Base-by-base conservation (phyloP, 2,113 vertebrate genomes). In the Microcebus jonahi region DNA sequence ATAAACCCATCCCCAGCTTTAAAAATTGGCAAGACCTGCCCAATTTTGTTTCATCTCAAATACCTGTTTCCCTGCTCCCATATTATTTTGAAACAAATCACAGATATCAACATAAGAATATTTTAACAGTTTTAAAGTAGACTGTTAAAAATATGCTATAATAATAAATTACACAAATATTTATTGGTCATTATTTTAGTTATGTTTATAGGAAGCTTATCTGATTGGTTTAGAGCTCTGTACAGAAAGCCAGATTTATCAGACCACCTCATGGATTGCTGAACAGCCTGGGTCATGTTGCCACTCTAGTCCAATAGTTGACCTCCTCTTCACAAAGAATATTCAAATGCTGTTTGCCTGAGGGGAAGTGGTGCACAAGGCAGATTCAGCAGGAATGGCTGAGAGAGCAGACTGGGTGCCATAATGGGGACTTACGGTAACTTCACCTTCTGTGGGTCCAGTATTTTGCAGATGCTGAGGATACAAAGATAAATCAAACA, bases 41-140 rank as follows among this genome's bases (percentile, higher is more conserved):
- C 3, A 55, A 36, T 6, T 84, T 90, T 50, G 20, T 76, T 92
- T 92, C 5, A 88, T 57, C 36, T 90, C 67, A 92, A 90, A 39
- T 80, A 34, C 8, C 88, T 83, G 21, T n/a, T 92, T 91, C 45
- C 29, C 17, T 87, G n/a, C 23, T 84, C n/a, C 6, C 13, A 36
- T 65, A 71, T 61, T 79, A 73, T 77, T 76, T 94, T 86, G 88
- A 93, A 90, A 73, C 12, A 61, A 80, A 89, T 76, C 2, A 10
- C 29, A 75, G 6, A 23, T 65, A 70, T 65, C 15, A 53, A 91
- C 81, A 55, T 36, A n/a, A 70, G 27, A 94, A 55, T 42, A 36
- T 65, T 91, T 77, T 77, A 79, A 57, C 4, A 79, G 6, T 11
- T 45, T 82, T 53, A 55, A 86, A 59, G 1, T 53, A 21, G 18